Conservation (phyloP, 2,888 invertebrate genomes). For the Synergus umbraculus region DNA sequence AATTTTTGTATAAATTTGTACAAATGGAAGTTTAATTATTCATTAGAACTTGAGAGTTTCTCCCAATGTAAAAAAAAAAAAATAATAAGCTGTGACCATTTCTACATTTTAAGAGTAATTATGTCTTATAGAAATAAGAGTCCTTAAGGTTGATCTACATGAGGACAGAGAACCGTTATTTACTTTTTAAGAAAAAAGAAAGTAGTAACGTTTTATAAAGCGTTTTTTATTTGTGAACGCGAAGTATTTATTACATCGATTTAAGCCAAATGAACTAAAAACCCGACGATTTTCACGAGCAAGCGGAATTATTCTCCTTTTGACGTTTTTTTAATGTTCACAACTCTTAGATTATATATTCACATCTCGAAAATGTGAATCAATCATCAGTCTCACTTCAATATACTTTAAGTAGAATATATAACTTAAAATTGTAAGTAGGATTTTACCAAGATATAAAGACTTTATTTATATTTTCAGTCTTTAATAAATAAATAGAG, state of each 20-base stretch:
- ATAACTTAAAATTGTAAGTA: conserved; percentile 36
- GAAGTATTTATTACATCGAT: conserved; percentile 32
- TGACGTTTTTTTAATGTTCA: conserved; percentile 2
- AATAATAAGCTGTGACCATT: conserved; percentile 41
- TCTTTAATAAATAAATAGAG: conserved; percentile 59
- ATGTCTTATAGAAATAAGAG: background rate
- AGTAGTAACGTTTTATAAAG: background rate
- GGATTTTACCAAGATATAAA: conserved; percentile 46
- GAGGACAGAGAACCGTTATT: conserved; percentile 35
- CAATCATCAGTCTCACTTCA: conserved; percentile 40
- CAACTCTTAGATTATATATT: conserved; percentile 1
- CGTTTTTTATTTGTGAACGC: conserved; percentile 23
- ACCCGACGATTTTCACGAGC: conserved; percentile 23
- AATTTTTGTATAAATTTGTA: conserved; percentile 1
- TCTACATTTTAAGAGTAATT: conserved; percentile 40
- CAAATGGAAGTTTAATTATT: background rate
- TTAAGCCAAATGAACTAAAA: conserved; percentile 39
- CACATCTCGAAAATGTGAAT: conserved; percentile 26
- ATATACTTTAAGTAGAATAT: conserved; percentile 47
- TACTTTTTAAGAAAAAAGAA: conserved; percentile 34
- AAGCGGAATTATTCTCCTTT: conserved; percentile 23
- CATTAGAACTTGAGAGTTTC: conserved; percentile 5
- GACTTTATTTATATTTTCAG: conserved; percentile 63
- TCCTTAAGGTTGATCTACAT: conserved; percentile 4
- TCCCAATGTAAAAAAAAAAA: background rate